A percentile compares a stretch with the other conserved stretches of the same genome.
These are phyloP conservation scores for Elgonia sp. DNA, from an alignment of 2,888 invertebrate species.

Conservation along the genomic window DNA sequence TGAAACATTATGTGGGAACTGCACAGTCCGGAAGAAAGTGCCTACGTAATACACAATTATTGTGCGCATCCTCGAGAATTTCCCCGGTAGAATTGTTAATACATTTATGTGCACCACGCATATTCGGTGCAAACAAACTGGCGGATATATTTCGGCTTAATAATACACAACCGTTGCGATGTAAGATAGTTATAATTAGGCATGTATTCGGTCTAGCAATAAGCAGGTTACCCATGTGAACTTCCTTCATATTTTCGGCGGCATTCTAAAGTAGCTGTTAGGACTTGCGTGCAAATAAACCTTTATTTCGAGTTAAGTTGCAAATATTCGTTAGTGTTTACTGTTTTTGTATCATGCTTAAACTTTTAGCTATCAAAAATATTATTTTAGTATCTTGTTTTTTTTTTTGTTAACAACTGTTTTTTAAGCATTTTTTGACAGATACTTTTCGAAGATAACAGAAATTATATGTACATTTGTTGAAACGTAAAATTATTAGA, in stretches of 20 bases:
- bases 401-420: too few species aligned
- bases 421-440: too few species aligned
- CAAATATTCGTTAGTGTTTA: slow-evolving; percentile 41
- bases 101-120: slow-evolving; percentile 79
- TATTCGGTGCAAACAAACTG: slow-evolving; percentile 77
- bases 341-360: slow-evolving; percentile 55
- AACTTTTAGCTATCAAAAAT: background rate
- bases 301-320: slow-evolving; percentile 64
- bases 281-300: slow-evolving; percentile 74
- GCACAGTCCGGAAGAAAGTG: slow-evolving; percentile 83
- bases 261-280: slow-evolving; percentile 77
- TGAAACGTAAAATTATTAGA: too few species aligned
- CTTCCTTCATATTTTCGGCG: slow-evolving; percentile 84
- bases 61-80: slow-evolving; percentile 86
- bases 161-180: slow-evolving; percentile 84
- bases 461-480: too few species aligned
- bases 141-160: slow-evolving; percentile 84
- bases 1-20: slow-evolving; percentile 74
- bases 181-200: slow-evolving; percentile 87
- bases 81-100: slow-evolving; percentile 82
- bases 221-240: slow-evolving; percentile 85
- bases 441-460: too few species aligned
- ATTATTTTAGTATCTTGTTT: too few species aligned
- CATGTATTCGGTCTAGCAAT: slow-evolving; percentile 83
- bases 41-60: slow-evolving; percentile 84